These are phyloP conservation scores for Microplitis deprimator DNA, from an alignment of 2,888 invertebrate species.

Conservation along the genomic window DNA sequence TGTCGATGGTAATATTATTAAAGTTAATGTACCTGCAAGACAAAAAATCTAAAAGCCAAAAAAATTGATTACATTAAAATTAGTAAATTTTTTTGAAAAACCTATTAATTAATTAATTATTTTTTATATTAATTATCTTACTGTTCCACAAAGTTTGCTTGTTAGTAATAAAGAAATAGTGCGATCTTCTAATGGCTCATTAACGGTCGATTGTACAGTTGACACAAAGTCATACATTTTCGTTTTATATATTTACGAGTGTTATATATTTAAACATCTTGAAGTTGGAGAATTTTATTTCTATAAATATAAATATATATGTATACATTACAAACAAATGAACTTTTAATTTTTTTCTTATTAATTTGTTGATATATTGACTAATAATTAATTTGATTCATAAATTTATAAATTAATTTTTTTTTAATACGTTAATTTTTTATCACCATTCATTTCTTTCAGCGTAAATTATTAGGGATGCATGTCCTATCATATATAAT, in stretches of 20 bases:
- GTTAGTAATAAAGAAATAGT: background rate
- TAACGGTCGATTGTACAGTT: background rate
- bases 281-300: slow-evolving; percentile 29
- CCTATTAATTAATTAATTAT: slow-evolving; percentile 20
- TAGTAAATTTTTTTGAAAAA: slow-evolving; percentile 34
- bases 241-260: slow-evolving; percentile 14
- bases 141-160: slow-evolving; percentile 17
- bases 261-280: slow-evolving; percentile 15
- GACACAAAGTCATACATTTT: slow-evolving; percentile 9
- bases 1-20: slow-evolving; percentile 47
- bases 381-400: background rate
- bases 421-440: slow-evolving; percentile 7
- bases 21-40: slow-evolving; percentile 50
- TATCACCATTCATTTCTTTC: slow-evolving; percentile 10
- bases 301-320: background rate
- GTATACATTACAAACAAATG: background rate
- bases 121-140: background rate
- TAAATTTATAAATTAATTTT: background rate
- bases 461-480: slow-evolving; percentile 38
- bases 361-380: no score
- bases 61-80: no score
- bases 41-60: slow-evolving; percentile 52
- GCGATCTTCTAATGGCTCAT: background rate
- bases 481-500: slow-evolving; percentile 43
- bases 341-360: background rate